phyloP scores from a whole-genome alignment of 1,140 invertebrate genomes.

The Andricus grossulariae region DNA sequence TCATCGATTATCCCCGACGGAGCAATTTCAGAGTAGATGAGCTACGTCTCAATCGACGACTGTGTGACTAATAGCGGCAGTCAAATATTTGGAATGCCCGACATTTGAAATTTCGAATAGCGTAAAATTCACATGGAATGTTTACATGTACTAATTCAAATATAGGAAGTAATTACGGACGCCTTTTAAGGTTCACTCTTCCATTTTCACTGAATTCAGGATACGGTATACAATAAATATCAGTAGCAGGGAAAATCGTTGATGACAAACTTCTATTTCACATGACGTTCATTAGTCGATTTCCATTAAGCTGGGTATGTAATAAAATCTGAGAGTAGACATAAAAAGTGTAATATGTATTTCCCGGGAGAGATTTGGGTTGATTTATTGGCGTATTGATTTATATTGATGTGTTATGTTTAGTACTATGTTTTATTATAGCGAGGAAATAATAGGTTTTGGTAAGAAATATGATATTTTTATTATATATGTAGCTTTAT shows the following conservation, averaged over 20 bases:
- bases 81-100: slow-evolving; percentile 26
- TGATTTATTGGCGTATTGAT: neutral
- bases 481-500: neutral
- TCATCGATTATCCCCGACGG: slow-evolving; percentile 30
- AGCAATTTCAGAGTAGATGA: slow-evolving; percentile 23
- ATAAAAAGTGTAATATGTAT: no score
- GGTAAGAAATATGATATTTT: slow-evolving; percentile 11
- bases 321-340: no score
- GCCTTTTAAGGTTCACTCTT: neutral
- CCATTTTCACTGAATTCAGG: no score
- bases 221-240: no score
- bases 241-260: no score
- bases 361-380: neutral
- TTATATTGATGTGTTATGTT: slow-evolving; percentile 9
- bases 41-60: slow-evolving; percentile 29
- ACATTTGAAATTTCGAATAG: slow-evolving; percentile 17
- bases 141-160: slow-evolving; percentile 22
- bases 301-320: no score
- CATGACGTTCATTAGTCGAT: no score
- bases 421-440: neutral
- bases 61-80: slow-evolving; percentile 24
- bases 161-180: slow-evolving; percentile 20
- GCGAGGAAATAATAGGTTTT: neutral
- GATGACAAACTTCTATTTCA: no score
- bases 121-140: slow-evolving; percentile 21